Evolutionary conservation across 2,113 vertebrate genomes (phyloP).

Genomic region (Halcyon malimbica): DNA sequence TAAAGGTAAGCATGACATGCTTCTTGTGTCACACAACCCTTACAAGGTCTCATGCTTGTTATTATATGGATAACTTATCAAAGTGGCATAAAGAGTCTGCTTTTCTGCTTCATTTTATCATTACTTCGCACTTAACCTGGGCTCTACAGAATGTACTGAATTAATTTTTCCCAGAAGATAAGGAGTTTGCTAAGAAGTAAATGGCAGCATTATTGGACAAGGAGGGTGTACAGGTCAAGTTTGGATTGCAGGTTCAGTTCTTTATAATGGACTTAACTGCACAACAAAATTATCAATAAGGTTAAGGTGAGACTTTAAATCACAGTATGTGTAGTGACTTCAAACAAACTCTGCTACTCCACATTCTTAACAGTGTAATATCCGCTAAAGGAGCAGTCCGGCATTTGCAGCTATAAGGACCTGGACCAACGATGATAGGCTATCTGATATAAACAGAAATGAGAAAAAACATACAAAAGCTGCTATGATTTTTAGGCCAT

Average conservation of each 20-base stretch:
- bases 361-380: not conserved
- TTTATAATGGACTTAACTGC: not conserved
- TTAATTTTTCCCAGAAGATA: not conserved
- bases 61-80: not conserved
- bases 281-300: not conserved
- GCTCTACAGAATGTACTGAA: not conserved
- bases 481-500: not conserved
- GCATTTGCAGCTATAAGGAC: not conserved
- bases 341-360: not conserved
- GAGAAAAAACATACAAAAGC: accelerated
- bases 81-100: not conserved
- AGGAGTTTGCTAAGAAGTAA: not conserved
- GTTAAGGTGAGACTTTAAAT: not conserved
- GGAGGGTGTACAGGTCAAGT: not conserved
- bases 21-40: not conserved
- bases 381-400: not conserved
- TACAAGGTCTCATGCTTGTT: not conserved
- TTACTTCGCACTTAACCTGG: not conserved
- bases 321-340: not conserved
- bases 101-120: not conserved
- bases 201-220: not conserved
- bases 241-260: not conserved
- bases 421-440: no score
- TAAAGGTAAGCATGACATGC: accelerated
- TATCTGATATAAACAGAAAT: not conserved